Conservation (phyloP, 2,797 vertebrate genomes). For the Paedocypris micromegethes region DNA sequence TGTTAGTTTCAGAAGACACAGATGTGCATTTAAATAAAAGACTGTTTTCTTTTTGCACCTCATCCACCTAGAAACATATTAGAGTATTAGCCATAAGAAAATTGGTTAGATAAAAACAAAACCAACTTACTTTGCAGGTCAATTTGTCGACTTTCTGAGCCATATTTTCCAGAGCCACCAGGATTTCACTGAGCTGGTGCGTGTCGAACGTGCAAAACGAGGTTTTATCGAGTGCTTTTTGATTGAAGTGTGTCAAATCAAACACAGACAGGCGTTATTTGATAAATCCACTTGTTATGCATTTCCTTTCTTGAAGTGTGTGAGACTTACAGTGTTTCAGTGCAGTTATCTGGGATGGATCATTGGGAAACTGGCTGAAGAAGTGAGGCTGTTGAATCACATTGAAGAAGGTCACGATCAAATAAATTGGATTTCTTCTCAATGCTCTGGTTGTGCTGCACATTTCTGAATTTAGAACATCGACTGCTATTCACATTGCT, state of each 20-base stretch:
- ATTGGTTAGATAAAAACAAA: not conserved
- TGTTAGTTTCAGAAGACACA: slow-evolving; percentile 75
- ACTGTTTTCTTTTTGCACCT: slow-evolving; percentile 65
- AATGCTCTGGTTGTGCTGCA: too few relatives aligned
- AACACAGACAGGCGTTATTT: not conserved
- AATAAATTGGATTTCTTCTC: too few relatives aligned
- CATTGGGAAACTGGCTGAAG: too few relatives aligned
- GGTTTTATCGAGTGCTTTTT: slow-evolving; percentile 64
- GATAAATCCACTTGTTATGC: not conserved
- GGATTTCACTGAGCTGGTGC: slow-evolving; percentile 76
- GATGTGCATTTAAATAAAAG: slow-evolving; percentile 62
- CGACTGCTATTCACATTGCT: too few relatives aligned
- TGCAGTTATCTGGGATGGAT: too few relatives aligned
- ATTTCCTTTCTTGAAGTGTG: too few relatives aligned
- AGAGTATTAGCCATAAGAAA: not conserved
- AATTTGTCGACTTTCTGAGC: slow-evolving; percentile 77
- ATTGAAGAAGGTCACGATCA: too few relatives aligned
- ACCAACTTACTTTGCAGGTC: slow-evolving; percentile 65
- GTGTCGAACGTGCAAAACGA: slow-evolving; percentile 78
- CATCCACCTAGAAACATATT: slow-evolving; percentile 65
- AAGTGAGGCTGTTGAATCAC: too few relatives aligned
- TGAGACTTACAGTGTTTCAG: too few relatives aligned
- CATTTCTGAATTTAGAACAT: too few relatives aligned
- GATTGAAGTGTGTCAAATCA: not conserved
- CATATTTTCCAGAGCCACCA: slow-evolving; percentile 73